Conservation (phyloP, 2,113 vertebrate species). For the Pelmatolapia mariae region DNA sequence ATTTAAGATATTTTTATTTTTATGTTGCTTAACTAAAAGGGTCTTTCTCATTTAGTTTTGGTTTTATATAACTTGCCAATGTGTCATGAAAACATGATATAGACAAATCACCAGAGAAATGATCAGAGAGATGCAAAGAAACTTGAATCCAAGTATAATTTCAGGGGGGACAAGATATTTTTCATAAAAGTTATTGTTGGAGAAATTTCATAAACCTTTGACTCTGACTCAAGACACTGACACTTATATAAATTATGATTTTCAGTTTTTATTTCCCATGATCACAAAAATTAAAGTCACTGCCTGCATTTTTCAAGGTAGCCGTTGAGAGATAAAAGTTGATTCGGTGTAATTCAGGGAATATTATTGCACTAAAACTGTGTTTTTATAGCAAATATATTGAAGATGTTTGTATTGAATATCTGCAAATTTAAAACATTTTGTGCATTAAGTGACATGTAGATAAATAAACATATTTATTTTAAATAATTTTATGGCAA, state of each 20-base stretch:
- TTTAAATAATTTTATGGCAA: not conserved
- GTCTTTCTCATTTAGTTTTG: not conserved
- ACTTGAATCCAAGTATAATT: not conserved
- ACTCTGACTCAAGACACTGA: not conserved
- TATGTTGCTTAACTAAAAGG: not conserved
- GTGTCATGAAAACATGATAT: not conserved
- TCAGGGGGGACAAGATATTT: not conserved
- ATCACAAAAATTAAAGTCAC: not conserved
- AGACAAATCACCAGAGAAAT: not conserved
- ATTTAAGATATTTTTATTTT: not conserved
- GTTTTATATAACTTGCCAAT: accelerated
- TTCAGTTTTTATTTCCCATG: not conserved
- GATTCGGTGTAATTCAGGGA: not conserved
- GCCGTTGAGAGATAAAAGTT: not conserved
- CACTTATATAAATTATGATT: not conserved
- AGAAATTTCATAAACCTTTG: accelerated
- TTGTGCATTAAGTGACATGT: not conserved
- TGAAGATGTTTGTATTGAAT: not conserved
- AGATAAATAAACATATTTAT: accelerated
- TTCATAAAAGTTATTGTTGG: not conserved
- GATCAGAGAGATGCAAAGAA: not conserved
- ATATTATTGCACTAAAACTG: not conserved
- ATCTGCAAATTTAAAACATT: not conserved
- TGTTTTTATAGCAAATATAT: not conserved
- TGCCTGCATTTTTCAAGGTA: not conserved